These are phyloP conservation scores for Megalonaias nervosa DNA, from an alignment of 1,140 invertebrate genomes.

Conservation along the genomic window DNA sequence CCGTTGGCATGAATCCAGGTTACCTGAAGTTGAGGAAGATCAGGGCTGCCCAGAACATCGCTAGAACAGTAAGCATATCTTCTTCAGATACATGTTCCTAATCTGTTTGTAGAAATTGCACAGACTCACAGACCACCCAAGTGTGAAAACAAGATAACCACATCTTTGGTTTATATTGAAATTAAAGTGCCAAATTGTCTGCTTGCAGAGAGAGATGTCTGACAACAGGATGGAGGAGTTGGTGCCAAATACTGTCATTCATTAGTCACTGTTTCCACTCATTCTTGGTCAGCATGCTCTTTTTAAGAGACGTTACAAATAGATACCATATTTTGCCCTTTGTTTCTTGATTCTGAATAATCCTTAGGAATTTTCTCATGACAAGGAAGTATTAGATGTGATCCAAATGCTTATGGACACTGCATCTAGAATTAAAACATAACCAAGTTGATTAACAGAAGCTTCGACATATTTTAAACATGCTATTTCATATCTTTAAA, in stretches of 20 bases:
- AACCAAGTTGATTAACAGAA: no score
- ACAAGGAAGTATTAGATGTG: no score
- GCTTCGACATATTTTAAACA: no score
- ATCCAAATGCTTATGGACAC: no score
- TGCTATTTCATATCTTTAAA: no score
- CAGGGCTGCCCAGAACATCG: constrained; percentile 96
- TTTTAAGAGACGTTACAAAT: no score
- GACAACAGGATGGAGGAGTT: background rate
- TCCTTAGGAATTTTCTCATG: no score
- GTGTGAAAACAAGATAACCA: background rate
- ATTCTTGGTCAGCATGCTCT: background rate
- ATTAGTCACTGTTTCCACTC: background rate
- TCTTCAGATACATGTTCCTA: background rate
- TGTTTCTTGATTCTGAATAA: no score
- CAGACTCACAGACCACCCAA: background rate
- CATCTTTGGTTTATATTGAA: no score
- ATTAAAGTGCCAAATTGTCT: background rate
- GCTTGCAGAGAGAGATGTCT: background rate
- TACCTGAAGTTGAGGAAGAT: constrained; percentile 98
- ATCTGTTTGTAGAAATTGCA: background rate
- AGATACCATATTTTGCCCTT: no score
- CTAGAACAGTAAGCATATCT: constrained; percentile 86
- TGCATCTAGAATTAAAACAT: no score
- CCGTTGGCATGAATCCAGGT: constrained; percentile 95
- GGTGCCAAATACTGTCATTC: no score